Evolutionary conservation across 2,888 invertebrate genomes (phyloP).

Genomic region (Cryptus armator): DNA sequence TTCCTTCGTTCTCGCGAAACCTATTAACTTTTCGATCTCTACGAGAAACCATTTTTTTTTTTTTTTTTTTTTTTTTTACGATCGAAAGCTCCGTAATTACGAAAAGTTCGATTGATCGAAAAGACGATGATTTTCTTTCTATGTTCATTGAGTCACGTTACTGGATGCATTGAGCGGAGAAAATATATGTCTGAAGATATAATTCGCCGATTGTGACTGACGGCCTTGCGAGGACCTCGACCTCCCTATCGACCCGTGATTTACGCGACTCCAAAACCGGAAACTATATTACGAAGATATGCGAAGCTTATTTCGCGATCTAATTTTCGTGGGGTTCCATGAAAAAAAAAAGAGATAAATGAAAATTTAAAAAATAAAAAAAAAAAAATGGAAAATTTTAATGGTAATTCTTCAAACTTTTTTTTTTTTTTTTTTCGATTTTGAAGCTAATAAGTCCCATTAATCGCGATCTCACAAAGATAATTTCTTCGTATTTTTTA

Average conservation of each 20-base stretch:
- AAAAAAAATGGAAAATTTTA: too few species aligned
- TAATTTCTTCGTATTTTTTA: too few species aligned
- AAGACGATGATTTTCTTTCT: neutral
- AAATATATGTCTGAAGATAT: neutral
- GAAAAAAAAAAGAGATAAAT: too few species aligned
- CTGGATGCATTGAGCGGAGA: too few species aligned
- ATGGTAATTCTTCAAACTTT: too few species aligned
- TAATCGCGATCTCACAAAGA: neutral
- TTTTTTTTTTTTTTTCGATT: too few species aligned
- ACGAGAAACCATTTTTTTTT: constrained; percentile 3
- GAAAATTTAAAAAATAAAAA: too few species aligned
- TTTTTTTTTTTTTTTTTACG: constrained; percentile 36
- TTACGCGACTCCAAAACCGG: neutral
- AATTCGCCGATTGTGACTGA: neutral
- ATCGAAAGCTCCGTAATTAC: neutral
- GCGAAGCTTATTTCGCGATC: too few species aligned
- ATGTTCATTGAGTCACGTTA: neutral
- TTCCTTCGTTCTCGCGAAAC: constrained; percentile 55
- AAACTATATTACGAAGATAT: neutral
- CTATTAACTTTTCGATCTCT: constrained; percentile 67
- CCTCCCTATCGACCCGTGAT: neutral
- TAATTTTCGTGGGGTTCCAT: too few species aligned
- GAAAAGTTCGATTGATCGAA: neutral
- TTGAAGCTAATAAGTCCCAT: too few species aligned
- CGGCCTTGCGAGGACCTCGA: constrained; percentile 20